These are phyloP conservation scores for Lichenostomus cassidix DNA, from an alignment of 2,113 vertebrate species.

Conservation along the genomic window DNA sequence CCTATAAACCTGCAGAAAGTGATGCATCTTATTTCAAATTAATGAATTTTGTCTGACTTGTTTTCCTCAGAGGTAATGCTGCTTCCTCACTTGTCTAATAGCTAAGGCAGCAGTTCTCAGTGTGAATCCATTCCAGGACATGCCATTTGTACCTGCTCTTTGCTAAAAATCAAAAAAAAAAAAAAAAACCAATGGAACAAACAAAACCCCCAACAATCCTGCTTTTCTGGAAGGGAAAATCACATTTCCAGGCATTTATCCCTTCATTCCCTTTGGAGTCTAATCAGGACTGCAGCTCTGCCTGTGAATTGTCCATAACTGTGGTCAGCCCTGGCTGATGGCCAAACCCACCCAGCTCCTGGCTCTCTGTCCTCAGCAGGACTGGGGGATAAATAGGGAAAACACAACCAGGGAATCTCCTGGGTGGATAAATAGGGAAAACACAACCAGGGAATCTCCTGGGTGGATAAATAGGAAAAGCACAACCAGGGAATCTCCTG, in stretches of 20 bases:
- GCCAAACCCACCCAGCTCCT: not conserved
- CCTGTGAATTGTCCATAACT: not conserved
- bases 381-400: not conserved
- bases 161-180: not conserved
- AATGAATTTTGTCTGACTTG: not conserved
- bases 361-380: not conserved
- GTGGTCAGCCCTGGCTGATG: not conserved
- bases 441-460: not conserved
- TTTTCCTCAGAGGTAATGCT: not conserved
- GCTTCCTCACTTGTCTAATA: not conserved
- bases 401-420: not conserved
- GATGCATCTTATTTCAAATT: not conserved
- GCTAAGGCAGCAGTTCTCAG: not conserved
- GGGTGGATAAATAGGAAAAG: not conserved
- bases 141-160: not conserved
- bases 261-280: not conserved
- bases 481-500: not conserved
- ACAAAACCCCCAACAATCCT: not conserved
- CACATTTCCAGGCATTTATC: not conserved
- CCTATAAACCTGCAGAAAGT: not conserved
- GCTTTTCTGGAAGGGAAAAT: not conserved
- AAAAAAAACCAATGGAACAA: not conserved
- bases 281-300: not conserved
- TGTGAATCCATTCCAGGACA: not conserved
- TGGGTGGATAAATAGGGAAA: not conserved